Evolutionary conservation across 2,888 invertebrate genomes (phyloP).

Genomic region (Ichneumoninae sp.): DNA sequence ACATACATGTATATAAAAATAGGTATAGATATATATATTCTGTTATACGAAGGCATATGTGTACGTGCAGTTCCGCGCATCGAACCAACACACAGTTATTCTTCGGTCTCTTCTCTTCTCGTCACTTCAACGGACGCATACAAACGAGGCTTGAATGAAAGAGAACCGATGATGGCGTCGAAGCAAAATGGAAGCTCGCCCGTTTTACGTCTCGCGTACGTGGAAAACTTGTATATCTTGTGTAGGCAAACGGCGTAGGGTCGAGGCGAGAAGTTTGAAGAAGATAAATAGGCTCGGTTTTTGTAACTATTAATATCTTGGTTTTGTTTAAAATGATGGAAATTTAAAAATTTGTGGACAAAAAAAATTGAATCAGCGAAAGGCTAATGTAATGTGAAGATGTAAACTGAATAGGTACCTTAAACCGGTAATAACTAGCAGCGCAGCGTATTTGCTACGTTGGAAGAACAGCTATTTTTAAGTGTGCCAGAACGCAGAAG

Average conservation of each 20-base stretch:
- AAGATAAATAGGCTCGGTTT: neutral
- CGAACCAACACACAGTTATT: constrained; percentile 29
- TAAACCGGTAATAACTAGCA: too few species aligned
- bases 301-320: neutral
- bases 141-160: constrained; percentile 39
- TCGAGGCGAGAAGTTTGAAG: neutral
- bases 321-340: too few species aligned
- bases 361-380: too few species aligned
- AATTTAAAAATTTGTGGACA: too few species aligned
- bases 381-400: too few species aligned
- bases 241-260: neutral
- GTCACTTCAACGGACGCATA: constrained; percentile 41
- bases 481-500: neutral
- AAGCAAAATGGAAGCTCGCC: constrained; percentile 57
- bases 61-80: constrained; percentile 11
- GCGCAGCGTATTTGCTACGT: too few species aligned
- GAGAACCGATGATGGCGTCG: constrained; percentile 51
- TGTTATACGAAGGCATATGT: neutral
- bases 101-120: constrained; percentile 45
- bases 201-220: constrained; percentile 25
- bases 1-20: neutral
- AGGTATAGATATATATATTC: neutral
- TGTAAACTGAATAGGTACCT: too few species aligned
- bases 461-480: too few species aligned
- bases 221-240: constrained; percentile 26